Evolutionary conservation across 2,888 invertebrate species (phyloP), one percentile per base, ranked within the genome.

Genomic region (Microplitis deprimator): DNA sequence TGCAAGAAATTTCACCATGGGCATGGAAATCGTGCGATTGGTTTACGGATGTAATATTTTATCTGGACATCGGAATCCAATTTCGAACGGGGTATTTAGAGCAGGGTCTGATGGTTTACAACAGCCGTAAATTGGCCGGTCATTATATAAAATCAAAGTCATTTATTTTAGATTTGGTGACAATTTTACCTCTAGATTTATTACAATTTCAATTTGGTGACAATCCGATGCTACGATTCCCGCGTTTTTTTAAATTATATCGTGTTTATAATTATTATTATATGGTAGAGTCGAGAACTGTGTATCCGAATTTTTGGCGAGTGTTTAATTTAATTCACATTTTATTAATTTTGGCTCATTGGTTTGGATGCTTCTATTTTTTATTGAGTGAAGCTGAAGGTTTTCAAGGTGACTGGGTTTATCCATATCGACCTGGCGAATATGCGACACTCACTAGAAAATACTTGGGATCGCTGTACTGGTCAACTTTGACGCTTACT

Each of bases 351-450:
- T 92, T 98, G 85, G 97, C 98, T 72, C 98, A 98, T 90, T 98
- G 98, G 98, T 98, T 98, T 90, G 98, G 98, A 76, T 98, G 98
- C 90, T 98, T 98, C 92, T 98, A 98, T 92, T 98, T 96, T 91
- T 91, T 98, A 86, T 93, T 98, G 76, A 97, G 97, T 6, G 97
- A 98, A 89, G 95, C 95, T 77, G 97, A 97, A 90, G 95, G 94
- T 20, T 96, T 96, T 90, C 91, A 96, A 93, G 96, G 96, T 65
- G 96, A 96, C 89, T 96, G 96, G 96, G 96, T 95, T 5, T 96
- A 96, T 90, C 96, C 96, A 0, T 95, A 96, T 89, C 92, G 96
- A 83, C 95, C 95, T 67, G 96, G 96, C 4, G 96, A 96, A 89
- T 97, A 96, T 90, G 95, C 96, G 1, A 96, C 96, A 0, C 92